Conservation (phyloP, 2,888 invertebrate genomes). For the Suillia variegata region DNA sequence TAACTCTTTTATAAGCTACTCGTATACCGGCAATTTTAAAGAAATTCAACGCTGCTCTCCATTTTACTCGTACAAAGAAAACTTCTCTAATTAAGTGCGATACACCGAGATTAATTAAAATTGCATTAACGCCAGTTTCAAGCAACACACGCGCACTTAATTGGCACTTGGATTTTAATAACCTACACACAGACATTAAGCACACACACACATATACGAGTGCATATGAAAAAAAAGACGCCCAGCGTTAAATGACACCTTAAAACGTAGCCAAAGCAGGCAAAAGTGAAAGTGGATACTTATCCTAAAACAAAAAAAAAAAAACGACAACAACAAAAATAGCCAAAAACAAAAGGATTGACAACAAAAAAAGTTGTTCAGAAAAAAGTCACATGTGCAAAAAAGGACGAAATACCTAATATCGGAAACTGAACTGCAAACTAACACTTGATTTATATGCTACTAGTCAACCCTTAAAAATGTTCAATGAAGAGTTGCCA, state of each 20-base stretch:
- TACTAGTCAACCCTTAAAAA: not conserved
- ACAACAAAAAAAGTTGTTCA: not conserved
- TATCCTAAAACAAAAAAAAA: not conserved
- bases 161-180: constrained; percentile 46
- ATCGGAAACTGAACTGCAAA: not conserved
- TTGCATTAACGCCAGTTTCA: not conserved
- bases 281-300: constrained; percentile 15
- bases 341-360: not conserved
- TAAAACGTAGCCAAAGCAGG: not conserved
- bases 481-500: not conserved
- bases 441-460: not conserved
- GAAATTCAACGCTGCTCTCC: too few species aligned
- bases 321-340: not conserved
- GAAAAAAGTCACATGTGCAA: not conserved
- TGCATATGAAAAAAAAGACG: not conserved
- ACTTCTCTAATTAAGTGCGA: not conserved
- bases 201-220: not conserved
- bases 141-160: constrained; percentile 42
- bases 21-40: too few species aligned
- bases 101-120: constrained; percentile 5
- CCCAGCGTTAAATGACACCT: not conserved
- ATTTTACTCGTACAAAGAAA: too few species aligned
- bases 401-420: too few species aligned
- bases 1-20: too few species aligned
- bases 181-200: too few species aligned